Percentiles rank a stretch among this genome's conserved stretches.
These are phyloP conservation scores for Pimpla rufipes DNA, from an alignment of 2,888 invertebrate species.

Conservation along the genomic window DNA sequence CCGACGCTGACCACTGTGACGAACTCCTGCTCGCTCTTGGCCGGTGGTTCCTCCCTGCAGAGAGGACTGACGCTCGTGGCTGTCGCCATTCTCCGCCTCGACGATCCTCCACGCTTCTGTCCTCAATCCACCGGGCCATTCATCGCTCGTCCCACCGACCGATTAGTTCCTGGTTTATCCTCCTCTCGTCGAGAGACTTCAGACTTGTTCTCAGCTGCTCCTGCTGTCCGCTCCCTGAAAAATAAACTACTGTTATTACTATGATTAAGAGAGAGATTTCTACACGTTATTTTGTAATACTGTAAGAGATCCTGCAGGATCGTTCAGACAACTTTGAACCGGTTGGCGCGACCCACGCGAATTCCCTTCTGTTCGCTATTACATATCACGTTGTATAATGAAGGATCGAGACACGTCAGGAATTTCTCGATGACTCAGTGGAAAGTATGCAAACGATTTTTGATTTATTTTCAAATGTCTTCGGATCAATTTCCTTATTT, in stretches of 20 bases:
- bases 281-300: not conserved
- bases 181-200: slow-evolving; percentile 13
- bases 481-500: not conserved
- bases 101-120: slow-evolving; percentile 49
- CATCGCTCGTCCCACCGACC: slow-evolving; percentile 70
- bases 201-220: slow-evolving; percentile 68
- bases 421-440: not conserved
- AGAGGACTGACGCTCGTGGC: slow-evolving; percentile 20
- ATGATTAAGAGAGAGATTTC: not conserved
- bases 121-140: slow-evolving; percentile 73
- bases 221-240: slow-evolving; percentile 78
- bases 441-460: no score
- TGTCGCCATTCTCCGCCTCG: slow-evolving; percentile 55
- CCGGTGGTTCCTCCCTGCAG: slow-evolving; percentile 71
- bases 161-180: slow-evolving; percentile 31
- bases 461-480: not conserved
- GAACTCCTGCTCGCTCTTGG: slow-evolving; percentile 83
- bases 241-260: slow-evolving; percentile 52
- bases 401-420: not conserved
- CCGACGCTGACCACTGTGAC: slow-evolving; percentile 89
- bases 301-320: not conserved
- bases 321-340: not conserved
- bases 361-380: not conserved
- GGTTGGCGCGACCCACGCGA: not conserved
- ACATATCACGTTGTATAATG: not conserved